Evolutionary conservation across 2,113 vertebrate genomes (phyloP), one percentile per base, ranked within the genome.

Genomic region (Thinocorus orbignyianus): DNA sequence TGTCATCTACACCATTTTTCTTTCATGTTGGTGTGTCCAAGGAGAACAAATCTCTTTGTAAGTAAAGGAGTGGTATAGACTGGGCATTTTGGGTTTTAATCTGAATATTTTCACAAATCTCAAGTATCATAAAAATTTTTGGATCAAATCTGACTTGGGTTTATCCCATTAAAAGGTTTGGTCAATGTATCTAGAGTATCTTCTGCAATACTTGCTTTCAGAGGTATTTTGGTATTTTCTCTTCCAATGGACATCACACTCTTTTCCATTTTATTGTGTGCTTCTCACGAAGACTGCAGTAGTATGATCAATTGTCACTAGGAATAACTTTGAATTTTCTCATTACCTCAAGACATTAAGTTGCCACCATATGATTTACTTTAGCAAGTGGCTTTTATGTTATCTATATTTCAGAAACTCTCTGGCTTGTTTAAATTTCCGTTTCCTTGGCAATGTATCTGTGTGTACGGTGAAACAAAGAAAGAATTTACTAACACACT

Each of bases 261-360:
- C 70, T 65, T 68, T 87, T 62, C 23, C 26, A 65, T 96, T 97
- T 95, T 96, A 95, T 95, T 79, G 90, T 46, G 52, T 81, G 65
- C 82, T 97, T 83, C 79, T 88, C 41, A 57, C 92, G 90, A 96
- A 92, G 72, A 94, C 17, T 57, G 13, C 35, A 86, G 86, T 78
- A 80, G 11, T 58, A 78, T 97, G 97, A 97, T 97, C 95, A 97
- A 97, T 97, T 93, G 82, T 93, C 88, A 58, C 81, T 65, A 96
- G 87, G 68, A 97, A 97, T 95, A 90, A 95, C 97, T 98, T 97
- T 61, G 96, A 93, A 93, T 97, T 98, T 98, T 98, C 95, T 98
- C 97, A 97, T 98, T 97, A 97, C 81, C 94, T 89, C 62, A 94
- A 96, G 97, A 96, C 79, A 95, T 98, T 97, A 98, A 98, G 66